These are phyloP conservation scores for Drosophila triauraria DNA, from an alignment of 1,140 invertebrate genomes.

Conservation along the genomic window DNA sequence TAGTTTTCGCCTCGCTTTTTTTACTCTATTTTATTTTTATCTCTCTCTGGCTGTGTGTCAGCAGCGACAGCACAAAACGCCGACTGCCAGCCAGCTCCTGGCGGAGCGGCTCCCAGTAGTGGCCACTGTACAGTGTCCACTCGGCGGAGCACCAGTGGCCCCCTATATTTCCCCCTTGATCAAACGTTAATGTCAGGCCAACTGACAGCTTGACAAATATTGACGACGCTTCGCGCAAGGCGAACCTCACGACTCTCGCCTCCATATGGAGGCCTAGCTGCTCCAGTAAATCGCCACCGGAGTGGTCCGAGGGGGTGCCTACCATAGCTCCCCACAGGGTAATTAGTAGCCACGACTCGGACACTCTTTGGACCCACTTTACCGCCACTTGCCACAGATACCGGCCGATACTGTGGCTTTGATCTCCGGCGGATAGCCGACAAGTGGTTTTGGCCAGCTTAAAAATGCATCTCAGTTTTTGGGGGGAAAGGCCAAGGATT, in stretches of 20 bases:
- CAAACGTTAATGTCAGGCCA: slow-evolving; percentile 81
- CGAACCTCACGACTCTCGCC: slow-evolving; percentile 70
- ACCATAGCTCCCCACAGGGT: slow-evolving; percentile 71
- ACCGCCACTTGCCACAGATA: slow-evolving; percentile 72
- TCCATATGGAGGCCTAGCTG: slow-evolving; percentile 26
- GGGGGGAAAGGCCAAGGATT: slow-evolving; percentile 42
- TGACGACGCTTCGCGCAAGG: slow-evolving; percentile 78
- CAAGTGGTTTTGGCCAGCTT: slow-evolving; percentile 28
- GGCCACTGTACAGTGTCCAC: slow-evolving; percentile 51
- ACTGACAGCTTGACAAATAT: slow-evolving; percentile 83
- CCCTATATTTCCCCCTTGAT: slow-evolving; percentile 57
- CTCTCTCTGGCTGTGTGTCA: slow-evolving; percentile 63
- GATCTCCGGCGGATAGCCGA: slow-evolving; percentile 71
- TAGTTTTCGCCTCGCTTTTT: slow-evolving; percentile 56
- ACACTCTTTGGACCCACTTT: slow-evolving; percentile 51
- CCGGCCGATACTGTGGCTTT: slow-evolving; percentile 46
- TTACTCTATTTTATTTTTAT: slow-evolving; percentile 66
- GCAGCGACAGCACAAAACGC: slow-evolving; percentile 71
- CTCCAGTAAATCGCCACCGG: slow-evolving; percentile 21
- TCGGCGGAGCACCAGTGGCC: slow-evolving; percentile 25
- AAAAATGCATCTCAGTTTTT: slow-evolving; percentile 18
- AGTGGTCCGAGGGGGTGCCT: not conserved
- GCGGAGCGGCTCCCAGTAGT: slow-evolving; percentile 60
- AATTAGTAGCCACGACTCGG: slow-evolving; percentile 73
- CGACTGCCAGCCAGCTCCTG: slow-evolving; percentile 55